These are phyloP conservation scores for Nasua narica DNA, from an alignment of 2,797 vertebrate genomes.

Conservation along the genomic window DNA sequence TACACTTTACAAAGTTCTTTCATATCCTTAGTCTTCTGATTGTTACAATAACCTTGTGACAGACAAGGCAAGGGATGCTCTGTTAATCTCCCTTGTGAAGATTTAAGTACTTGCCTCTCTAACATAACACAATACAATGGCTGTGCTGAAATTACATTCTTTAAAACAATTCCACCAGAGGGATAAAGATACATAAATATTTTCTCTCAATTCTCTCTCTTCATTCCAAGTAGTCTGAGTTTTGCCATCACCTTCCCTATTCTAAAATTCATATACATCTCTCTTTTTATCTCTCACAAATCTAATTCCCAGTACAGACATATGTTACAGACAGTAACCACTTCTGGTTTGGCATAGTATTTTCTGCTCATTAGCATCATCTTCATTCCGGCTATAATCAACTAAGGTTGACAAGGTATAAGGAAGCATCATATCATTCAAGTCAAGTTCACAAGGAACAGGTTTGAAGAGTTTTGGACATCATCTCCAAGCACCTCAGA, in stretches of 20 bases:
- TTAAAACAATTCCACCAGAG: neutral
- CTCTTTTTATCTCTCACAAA: neutral
- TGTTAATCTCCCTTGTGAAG: neutral
- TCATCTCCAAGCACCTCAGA: neutral
- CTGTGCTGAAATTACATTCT: neutral
- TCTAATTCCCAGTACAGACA: neutral
- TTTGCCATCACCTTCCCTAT: neutral
- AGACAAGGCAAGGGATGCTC: neutral
- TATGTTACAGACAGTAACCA: neutral
- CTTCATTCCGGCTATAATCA: neutral
- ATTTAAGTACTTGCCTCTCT: neutral
- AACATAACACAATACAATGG: neutral
- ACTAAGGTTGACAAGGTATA: neutral
- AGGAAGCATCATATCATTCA: neutral
- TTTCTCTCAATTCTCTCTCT: neutral
- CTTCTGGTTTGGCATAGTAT: neutral
- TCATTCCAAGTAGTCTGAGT: neutral
- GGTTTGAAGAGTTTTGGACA: neutral
- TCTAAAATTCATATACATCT: neutral
- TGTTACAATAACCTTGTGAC: neutral
- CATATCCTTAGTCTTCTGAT: neutral
- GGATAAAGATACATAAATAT: neutral
- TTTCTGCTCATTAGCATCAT: neutral
- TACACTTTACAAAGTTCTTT: conserved; percentile 19
- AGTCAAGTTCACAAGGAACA: neutral